Conservation (phyloP, 1,140 invertebrate species). For the Sesamia nonagrioides region DNA sequence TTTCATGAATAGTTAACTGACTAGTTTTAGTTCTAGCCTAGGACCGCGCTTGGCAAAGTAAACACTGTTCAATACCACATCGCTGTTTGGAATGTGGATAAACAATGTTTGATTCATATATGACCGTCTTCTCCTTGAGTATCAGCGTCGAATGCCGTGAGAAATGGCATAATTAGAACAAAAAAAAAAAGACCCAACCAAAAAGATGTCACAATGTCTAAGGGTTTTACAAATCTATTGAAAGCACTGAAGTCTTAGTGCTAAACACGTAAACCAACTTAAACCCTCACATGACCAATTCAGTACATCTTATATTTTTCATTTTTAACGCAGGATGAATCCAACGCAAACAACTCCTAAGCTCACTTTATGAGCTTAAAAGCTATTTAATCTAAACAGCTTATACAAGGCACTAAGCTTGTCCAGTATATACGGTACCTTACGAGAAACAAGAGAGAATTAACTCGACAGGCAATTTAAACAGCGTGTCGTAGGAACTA, state of each 20-base stretch:
- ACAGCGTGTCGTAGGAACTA: slow-evolving; percentile 14
- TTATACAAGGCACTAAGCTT: not conserved
- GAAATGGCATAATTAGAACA: slow-evolving; percentile 22
- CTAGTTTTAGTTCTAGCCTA: slow-evolving; percentile 66
- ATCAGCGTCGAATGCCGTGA: slow-evolving; percentile 7
- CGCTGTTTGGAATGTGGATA: slow-evolving; percentile 44
- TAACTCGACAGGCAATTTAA: slow-evolving; percentile 12
- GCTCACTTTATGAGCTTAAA: not conserved
- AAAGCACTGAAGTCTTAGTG: not conserved
- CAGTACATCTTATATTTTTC: no score
- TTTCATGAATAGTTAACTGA: slow-evolving; percentile 83
- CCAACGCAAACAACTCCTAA: not conserved
- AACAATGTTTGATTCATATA: slow-evolving; percentile 51
- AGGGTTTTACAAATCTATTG: not conserved
- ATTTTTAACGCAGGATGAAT: not conserved
- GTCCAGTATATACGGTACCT: not conserved
- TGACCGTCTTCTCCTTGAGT: not conserved
- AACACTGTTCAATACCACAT: slow-evolving; percentile 56
- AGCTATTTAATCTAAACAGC: not conserved
- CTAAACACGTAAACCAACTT: no score
- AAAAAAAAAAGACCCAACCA: not conserved
- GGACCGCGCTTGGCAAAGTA: slow-evolving; percentile 55
- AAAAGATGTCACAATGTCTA: not conserved
- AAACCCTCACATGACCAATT: no score
- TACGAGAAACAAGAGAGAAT: slow-evolving; percentile 8